Evolutionary conservation across 2,113 vertebrate genomes (phyloP).

Genomic region (Corvus cornix): DNA sequence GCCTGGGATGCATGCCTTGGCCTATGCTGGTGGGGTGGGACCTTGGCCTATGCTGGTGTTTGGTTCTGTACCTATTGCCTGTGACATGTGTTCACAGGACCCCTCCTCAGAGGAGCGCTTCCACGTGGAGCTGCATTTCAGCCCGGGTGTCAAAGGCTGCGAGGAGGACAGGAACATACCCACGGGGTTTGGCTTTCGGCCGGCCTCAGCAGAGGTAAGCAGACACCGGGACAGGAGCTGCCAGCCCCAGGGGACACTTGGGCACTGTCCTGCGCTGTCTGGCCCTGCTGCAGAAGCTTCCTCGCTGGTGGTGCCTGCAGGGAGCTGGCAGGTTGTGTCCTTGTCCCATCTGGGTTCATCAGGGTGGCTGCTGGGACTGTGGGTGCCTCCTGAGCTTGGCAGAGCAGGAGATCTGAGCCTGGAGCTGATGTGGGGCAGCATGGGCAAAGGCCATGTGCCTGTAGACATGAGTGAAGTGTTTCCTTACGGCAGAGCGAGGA

Average conservation of each 20-base stretch:
- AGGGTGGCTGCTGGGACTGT: not conserved
- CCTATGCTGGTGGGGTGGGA: too few species aligned
- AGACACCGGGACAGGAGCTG: not conserved
- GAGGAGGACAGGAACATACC: constrained; percentile 92
- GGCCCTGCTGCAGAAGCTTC: not conserved
- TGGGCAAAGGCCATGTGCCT: not conserved
- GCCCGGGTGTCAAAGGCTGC: constrained; percentile 92
- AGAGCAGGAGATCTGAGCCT: not conserved
- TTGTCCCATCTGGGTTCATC: rapidly evolving
- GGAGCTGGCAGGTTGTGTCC: not conserved
- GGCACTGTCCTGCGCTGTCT: not conserved
- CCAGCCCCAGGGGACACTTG: too few species aligned
- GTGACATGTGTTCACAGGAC: constrained; percentile 73
- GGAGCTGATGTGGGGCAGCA: not conserved
- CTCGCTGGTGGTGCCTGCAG: not conserved
- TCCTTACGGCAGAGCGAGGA: constrained; percentile 82
- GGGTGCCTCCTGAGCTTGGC: not conserved
- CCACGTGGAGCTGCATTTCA: constrained; percentile 98
- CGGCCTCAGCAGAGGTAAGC: constrained; percentile 90
- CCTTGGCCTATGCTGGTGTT: not conserved
- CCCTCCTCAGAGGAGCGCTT: constrained; percentile 94
- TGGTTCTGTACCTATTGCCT: not conserved
- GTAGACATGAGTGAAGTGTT: not conserved
- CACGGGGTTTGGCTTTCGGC: constrained; percentile 91
- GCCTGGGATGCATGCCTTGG: not conserved